Evolutionary conservation across 2,888 invertebrate species (phyloP).

Genomic region (Zeuzera pyrina): DNA sequence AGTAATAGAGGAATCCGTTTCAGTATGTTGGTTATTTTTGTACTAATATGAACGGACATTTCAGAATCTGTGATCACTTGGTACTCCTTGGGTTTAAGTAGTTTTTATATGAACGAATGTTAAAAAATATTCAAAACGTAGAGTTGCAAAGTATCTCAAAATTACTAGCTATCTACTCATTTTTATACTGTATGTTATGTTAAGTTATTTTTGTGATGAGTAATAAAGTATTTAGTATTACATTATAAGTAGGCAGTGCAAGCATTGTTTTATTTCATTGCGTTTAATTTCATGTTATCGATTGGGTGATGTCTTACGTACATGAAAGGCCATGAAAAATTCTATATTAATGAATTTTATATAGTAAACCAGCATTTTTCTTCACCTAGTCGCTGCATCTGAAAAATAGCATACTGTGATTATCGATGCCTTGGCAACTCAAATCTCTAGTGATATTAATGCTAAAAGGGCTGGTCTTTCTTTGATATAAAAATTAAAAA

Average conservation of each 20-base stretch:
- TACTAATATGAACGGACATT: constrained; percentile 57
- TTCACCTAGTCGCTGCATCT: constrained; percentile 25
- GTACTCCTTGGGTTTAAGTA: constrained; percentile 69
- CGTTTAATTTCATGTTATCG: too few relatives aligned
- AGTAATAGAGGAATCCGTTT: constrained; percentile 59
- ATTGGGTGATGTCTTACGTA: too few relatives aligned
- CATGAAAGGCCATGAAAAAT: too few relatives aligned
- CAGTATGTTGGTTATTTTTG: constrained; percentile 46
- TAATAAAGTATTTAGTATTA: constrained; percentile 25
- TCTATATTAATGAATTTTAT: too few relatives aligned
- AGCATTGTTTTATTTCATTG: too few relatives aligned
- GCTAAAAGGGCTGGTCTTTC: constrained; percentile 30
- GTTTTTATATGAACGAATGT: constrained; percentile 48
- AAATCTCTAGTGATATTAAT: constrained; percentile 38
- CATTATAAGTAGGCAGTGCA: background rate
- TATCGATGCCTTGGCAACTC: constrained; percentile 51
- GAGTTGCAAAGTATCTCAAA: constrained; percentile 23
- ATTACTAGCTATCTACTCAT: constrained; percentile 43
- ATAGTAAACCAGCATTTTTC: too few relatives aligned
- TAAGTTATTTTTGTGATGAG: constrained; percentile 18
- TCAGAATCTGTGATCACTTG: constrained; percentile 71
- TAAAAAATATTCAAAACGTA: constrained; percentile 33
- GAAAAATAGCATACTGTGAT: constrained; percentile 56
- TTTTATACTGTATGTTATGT: constrained; percentile 34
- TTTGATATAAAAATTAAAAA: constrained; percentile 21